Percentiles rank a stretch among this genome's conserved stretches.
Evolutionary conservation across 2,113 vertebrate genomes (phyloP).

Genomic region (Dipodomys stephensi): DNA sequence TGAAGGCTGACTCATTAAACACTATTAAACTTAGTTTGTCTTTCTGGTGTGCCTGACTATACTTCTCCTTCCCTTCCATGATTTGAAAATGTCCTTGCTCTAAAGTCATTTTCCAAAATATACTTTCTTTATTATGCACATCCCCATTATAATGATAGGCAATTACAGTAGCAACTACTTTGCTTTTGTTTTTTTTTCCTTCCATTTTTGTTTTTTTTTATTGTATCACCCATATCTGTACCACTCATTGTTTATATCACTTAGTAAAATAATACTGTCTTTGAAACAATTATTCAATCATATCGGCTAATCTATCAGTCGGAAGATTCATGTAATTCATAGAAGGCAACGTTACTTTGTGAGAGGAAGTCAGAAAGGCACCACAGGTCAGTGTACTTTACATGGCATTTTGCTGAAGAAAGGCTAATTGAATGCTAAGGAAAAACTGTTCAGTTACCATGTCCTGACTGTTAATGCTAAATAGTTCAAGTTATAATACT

Average conservation of each 20-base stretch:
- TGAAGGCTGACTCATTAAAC: neutral
- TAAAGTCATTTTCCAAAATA: neutral
- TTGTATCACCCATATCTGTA: neutral
- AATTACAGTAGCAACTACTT: neutral
- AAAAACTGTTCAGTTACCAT: neutral
- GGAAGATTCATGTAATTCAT: conserved; percentile 1
- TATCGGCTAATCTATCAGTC: neutral
- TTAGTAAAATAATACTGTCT: conserved; percentile 10
- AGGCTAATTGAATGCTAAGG: neutral
- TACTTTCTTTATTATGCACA: neutral
- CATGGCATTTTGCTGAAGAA: conserved; percentile 30
- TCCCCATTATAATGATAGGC: neutral
- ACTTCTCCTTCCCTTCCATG: neutral
- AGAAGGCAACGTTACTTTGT: neutral
- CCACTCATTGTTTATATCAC: neutral
- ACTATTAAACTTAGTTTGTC: neutral
- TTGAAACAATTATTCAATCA: neutral
- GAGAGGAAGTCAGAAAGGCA: neutral
- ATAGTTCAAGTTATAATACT: neutral
- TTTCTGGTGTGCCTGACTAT: neutral
- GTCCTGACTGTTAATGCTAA: conserved; percentile 21
- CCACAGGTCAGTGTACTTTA: neutral
- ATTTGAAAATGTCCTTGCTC: conserved; percentile 8
- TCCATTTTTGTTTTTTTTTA: neutral
- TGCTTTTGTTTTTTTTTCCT: neutral